Evolutionary conservation across 1,140 invertebrate genomes (phyloP).

Genomic region (Drosophila kohkoa): DNA sequence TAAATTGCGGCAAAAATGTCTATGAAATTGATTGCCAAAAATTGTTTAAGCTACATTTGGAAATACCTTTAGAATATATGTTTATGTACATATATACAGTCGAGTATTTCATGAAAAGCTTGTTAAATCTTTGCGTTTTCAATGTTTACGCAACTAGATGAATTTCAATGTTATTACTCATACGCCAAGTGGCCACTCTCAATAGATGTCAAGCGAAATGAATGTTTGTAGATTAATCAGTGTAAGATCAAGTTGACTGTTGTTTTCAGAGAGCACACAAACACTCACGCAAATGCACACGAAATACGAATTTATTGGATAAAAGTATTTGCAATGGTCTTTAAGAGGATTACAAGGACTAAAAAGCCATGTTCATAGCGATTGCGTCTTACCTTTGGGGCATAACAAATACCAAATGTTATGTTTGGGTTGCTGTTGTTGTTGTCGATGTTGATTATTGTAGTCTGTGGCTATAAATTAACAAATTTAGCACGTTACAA

Average conservation of each 20-base stretch:
- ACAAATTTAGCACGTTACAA: constrained; percentile 75
- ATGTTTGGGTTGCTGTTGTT: constrained; percentile 41
- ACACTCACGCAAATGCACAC: background rate
- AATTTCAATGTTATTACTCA: constrained; percentile 17
- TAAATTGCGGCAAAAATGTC: background rate
- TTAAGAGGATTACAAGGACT: constrained; percentile 1
- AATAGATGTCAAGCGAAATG: background rate
- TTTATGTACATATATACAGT: background rate
- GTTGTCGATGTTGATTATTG: constrained; percentile 58
- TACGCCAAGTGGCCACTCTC: constrained; percentile 15
- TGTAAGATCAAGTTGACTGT: constrained; percentile 5
- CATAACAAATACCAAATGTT: constrained; percentile 57
- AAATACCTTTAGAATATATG: background rate
- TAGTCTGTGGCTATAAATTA: constrained; percentile 73
- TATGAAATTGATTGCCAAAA: background rate
- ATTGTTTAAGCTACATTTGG: background rate
- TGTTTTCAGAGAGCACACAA: constrained; percentile 6
- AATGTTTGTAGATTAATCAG: constrained; percentile 10
- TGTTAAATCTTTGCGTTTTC: background rate
- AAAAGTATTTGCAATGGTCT: background rate
- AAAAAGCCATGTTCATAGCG: constrained; percentile 24
- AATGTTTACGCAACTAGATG: constrained; percentile 12
- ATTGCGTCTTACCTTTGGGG: constrained; percentile 57
- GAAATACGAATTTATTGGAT: background rate
- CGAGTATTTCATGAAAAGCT: background rate